Conservation (phyloP, 2,888 invertebrate species). For the Plagiodera versicolora region DNA sequence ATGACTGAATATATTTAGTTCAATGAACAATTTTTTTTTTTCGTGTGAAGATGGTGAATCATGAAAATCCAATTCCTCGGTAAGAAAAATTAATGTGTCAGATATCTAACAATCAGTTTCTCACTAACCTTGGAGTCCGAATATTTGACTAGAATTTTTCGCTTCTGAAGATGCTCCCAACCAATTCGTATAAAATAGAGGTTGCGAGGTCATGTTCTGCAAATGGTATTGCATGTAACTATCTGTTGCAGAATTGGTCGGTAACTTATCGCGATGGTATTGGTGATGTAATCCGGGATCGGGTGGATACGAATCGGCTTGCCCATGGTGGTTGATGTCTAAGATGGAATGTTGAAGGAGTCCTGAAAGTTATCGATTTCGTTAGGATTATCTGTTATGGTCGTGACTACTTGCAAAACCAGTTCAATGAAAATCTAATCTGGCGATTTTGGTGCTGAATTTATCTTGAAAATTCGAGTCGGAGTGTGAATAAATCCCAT, state of each 20-base stretch:
- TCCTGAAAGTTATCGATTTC: constrained; percentile 34
- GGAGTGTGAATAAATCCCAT: too few species aligned
- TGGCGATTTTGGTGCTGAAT: too few species aligned
- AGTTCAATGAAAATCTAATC: too few species aligned
- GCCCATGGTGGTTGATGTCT: constrained; percentile 45
- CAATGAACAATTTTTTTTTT: too few species aligned
- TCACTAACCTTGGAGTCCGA: constrained; percentile 68
- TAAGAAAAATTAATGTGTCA: too few species aligned
- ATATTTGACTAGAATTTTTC: constrained; percentile 55
- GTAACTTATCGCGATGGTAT: constrained; percentile 36
- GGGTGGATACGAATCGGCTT: constrained; percentile 45
- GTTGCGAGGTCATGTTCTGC: constrained; percentile 43
- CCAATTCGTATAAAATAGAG: constrained; percentile 52
- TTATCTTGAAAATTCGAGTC: too few species aligned
- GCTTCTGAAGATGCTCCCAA: constrained; percentile 43
- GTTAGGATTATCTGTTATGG: too few species aligned
- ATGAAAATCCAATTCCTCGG: too few species aligned
- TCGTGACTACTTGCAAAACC: too few species aligned
- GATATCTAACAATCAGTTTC: too few species aligned
- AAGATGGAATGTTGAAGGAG: constrained; percentile 48
- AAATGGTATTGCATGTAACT: constrained; percentile 45
- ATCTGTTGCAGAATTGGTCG: constrained; percentile 34
- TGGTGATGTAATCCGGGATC: constrained; percentile 46
- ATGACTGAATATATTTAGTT: too few species aligned
- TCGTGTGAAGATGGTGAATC: too few species aligned